phyloP scores from a whole-genome alignment of 2,113 vertebrate genomes.

The Chascanopsetta lugubris region DNA sequence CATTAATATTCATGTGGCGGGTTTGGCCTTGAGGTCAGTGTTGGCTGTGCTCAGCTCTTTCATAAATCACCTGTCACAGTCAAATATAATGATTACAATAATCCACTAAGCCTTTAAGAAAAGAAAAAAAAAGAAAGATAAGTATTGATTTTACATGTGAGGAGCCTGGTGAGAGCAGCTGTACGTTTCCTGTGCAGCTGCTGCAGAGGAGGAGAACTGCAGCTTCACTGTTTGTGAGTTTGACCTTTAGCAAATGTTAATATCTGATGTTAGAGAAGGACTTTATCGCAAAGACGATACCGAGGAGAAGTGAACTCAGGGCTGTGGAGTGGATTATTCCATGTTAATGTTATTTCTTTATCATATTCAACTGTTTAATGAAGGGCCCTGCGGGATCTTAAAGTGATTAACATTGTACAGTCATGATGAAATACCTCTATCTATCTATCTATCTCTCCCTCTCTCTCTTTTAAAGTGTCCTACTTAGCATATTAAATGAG shows the following conservation, averaged over 20 bases:
- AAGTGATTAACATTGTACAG: too few species aligned
- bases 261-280: slow-evolving; percentile 38
- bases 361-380: too few species aligned
- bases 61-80: slow-evolving; percentile 54
- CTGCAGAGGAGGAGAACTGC: slow-evolving; percentile 31
- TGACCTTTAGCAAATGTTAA: slow-evolving; percentile 58
- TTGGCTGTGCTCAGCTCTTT: slow-evolving; percentile 25
- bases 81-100: slow-evolving; percentile 36
- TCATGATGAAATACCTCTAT: too few species aligned
- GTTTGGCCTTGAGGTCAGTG: slow-evolving; percentile 39
- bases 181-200: slow-evolving; percentile 1
- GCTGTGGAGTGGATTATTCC: too few species aligned
- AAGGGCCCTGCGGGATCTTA: too few species aligned
- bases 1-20: slow-evolving; percentile 56
- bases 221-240: slow-evolving; percentile 22
- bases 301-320: too few species aligned
- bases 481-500: too few species aligned
- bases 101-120: slow-evolving; percentile 19
- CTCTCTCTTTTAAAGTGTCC: too few species aligned
- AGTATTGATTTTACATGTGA: slow-evolving; percentile 46
- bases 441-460: too few species aligned
- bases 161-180: neutral
- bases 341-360: too few species aligned
- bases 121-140: slow-evolving; percentile 27
- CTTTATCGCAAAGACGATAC: too few species aligned